A percentile compares a stretch with the other conserved stretches of the same genome.
Conservation (phyloP, 2,888 invertebrate species). For the Trissolcus brochymenae region DNA sequence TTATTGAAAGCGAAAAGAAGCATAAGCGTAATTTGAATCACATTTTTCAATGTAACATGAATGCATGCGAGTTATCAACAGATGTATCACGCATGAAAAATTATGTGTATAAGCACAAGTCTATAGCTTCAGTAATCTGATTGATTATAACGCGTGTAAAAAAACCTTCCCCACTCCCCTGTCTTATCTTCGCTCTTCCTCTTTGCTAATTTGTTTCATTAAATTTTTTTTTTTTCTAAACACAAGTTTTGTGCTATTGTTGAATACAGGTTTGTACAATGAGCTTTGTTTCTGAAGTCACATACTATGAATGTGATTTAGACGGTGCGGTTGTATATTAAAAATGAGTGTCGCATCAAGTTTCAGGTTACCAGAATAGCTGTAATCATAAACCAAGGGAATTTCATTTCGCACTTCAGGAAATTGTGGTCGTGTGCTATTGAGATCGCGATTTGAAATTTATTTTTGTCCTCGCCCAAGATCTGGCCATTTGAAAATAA, state of each 20-base stretch:
- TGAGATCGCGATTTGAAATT: background rate
- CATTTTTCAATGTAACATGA: slow-evolving; percentile 26
- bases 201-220: background rate
- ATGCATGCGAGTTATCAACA: slow-evolving; percentile 18
- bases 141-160: slow-evolving; percentile 1
- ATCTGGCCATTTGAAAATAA: too few species aligned
- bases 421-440: slow-evolving; percentile 40
- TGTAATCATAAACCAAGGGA: slow-evolving; percentile 51
- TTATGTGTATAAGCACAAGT: slow-evolving; percentile 1
- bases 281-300: slow-evolving; percentile 19
- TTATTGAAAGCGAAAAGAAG: slow-evolving; percentile 18
- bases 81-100: slow-evolving; percentile 37
- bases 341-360: slow-evolving; percentile 48
- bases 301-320: slow-evolving; percentile 33
- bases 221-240: background rate
- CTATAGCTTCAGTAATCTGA: background rate
- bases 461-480: background rate
- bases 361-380: slow-evolving; percentile 50
- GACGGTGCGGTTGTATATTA: slow-evolving; percentile 22
- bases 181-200: background rate
- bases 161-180: background rate
- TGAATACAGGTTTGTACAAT: background rate
- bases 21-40: slow-evolving; percentile 19
- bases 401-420: slow-evolving; percentile 53
- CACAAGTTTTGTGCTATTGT: background rate